Conservation (phyloP, 2,113 vertebrate species). For the Antechinus flavipes region DNA sequence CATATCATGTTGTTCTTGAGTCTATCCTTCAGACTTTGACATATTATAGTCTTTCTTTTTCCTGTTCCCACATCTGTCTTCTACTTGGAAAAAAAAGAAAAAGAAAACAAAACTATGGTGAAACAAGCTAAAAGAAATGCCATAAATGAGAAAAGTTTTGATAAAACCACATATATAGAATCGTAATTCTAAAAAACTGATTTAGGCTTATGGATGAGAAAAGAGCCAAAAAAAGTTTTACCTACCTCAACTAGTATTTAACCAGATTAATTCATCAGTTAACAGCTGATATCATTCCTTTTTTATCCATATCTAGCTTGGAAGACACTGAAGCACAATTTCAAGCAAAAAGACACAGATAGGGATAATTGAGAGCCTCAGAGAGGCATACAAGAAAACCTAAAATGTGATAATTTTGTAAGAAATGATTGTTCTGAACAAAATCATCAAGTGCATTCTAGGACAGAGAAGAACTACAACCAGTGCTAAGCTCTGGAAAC, state of each 20-base stretch:
- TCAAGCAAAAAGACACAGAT: not conserved
- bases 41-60: not conserved
- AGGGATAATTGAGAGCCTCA: not conserved
- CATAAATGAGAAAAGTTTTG: conserved; percentile 2
- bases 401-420: not conserved
- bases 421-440: not conserved
- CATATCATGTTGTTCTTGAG: not conserved
- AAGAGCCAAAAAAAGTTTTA: not conserved
- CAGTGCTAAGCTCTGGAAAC: too few species aligned
- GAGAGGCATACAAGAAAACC: too few species aligned
- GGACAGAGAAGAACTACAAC: too few species aligned
- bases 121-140: not conserved
- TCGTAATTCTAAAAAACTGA: not conserved
- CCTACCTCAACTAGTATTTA: not conserved
- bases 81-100: conserved; percentile 6
- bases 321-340: not conserved
- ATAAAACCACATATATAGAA: not conserved
- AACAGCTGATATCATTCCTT: not conserved
- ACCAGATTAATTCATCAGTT: not conserved
- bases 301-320: not conserved
- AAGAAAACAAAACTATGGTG: not conserved
- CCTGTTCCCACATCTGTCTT: not conserved
- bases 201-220: not conserved
- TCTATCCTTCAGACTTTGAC: not conserved
- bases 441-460: too few species aligned